Conservation (phyloP, 2,888 invertebrate species). For the Cryptocephalus moraei region DNA sequence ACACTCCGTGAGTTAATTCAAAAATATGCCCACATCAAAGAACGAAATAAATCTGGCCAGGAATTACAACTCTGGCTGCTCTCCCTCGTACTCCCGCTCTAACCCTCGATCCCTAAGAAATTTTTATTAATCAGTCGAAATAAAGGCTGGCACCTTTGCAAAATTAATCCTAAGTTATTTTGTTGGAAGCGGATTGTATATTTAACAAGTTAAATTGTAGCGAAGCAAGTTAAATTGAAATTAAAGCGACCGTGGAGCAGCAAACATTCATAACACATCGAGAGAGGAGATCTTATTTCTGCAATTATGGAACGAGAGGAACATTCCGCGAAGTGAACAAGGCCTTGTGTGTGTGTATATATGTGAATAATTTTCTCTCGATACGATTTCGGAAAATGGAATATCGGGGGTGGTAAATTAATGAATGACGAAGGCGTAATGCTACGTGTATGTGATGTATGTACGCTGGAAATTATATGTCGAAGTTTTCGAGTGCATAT, state of each 20-base stretch:
- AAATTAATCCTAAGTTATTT: conserved; percentile 9
- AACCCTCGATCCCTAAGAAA: neutral
- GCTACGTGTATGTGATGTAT: no score
- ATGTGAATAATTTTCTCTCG: conserved; percentile 20
- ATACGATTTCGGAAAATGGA: conserved; percentile 19
- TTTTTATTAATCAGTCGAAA: neutral
- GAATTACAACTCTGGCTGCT: neutral
- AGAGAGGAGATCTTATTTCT: conserved; percentile 18
- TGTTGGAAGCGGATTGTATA: conserved; percentile 11
- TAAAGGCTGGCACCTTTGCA: neutral
- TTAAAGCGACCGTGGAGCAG: conserved; percentile 13
- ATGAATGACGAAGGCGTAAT: neutral
- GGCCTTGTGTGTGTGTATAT: conserved; percentile 16
- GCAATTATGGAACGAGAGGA: conserved; percentile 16
- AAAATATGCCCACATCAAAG: no score
- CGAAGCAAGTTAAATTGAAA: conserved; percentile 21
- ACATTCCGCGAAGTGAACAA: conserved; percentile 21
- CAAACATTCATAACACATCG: conserved; percentile 23
- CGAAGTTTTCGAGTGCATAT: no score
- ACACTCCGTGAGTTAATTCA: no score
- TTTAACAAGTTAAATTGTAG: conserved; percentile 21
- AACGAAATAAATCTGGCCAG: no score
- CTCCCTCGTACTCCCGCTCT: neutral
- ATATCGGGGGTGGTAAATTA: conserved; percentile 16
- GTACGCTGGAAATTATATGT: no score